Percentiles rank a stretch among this genome's conserved stretches.
Evolutionary conservation across 2,888 invertebrate genomes (phyloP).

Genomic region (Corbicula japonica): DNA sequence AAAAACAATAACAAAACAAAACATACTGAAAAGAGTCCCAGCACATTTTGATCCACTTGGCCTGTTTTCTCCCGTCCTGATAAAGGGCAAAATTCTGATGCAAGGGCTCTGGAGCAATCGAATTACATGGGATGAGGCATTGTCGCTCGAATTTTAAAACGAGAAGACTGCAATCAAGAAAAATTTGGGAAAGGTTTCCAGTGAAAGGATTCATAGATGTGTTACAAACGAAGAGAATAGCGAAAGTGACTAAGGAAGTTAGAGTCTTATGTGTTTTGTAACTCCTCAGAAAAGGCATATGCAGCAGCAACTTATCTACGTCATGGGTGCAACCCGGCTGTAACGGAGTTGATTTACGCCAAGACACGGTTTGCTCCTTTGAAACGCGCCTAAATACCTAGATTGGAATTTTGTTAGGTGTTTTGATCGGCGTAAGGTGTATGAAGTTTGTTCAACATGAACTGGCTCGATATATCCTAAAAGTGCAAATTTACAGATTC

Average conservation of each 20-base stretch:
- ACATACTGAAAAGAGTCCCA: constrained; percentile 8
- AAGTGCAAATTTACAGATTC: no score
- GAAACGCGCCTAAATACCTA: no score
- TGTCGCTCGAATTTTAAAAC: not conserved
- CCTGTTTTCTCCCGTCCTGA: constrained; percentile 11
- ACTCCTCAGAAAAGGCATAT: constrained; percentile 30
- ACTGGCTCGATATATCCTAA: constrained; percentile 1
- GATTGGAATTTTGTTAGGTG: no score
- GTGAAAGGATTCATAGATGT: no score
- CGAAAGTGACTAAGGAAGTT: not conserved
- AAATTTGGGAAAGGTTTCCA: no score
- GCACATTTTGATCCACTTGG: constrained; percentile 24
- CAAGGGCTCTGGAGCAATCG: constrained; percentile 16
- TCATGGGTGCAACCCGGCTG: no score
- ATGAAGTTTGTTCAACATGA: no score
- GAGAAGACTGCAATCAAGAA: no score
- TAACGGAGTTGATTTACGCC: no score
- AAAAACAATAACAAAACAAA: constrained; percentile 13
- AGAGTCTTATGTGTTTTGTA: constrained; percentile 28
- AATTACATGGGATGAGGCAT: constrained; percentile 11
- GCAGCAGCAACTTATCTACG: no score
- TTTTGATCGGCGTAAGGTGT: no score
- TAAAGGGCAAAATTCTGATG: constrained; percentile 23
- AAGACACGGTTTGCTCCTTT: no score
- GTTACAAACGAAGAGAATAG: not conserved